Base-by-base conservation (phyloP, 1,140 invertebrate genomes). In the Danaus plexippus region DNA sequence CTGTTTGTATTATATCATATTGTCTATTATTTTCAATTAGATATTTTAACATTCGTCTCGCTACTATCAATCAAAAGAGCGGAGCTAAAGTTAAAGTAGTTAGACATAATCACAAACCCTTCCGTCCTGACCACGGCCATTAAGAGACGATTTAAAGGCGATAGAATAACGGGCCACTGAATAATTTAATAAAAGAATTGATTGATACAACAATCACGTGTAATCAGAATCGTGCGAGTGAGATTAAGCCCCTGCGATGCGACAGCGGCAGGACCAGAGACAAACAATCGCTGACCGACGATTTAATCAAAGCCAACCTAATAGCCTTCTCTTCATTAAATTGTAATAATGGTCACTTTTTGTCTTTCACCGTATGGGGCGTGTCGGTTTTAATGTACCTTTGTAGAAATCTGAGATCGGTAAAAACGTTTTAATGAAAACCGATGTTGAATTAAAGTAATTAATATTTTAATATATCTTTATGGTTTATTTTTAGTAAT, bases 111-210 rank as follows among this genome's bases (percentile, higher is more conserved):
- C 22, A 32, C 22, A 32, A 32, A 32, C 22, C 45, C 50, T 61
- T 52, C 52, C 46, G 44, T 68, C 57, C 60, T 59, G 61, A 59
- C 65, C 63, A 64, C 54, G 61, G 61, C 74, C 75, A 77, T 81
- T 81, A 78, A 51, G 54, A 63, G 48, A 52, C 63, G 64, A 75
- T 67, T 63, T 53, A 63, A 64, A 73, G 70, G 72, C 73, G 76
- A 82, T 81, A 82, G 67, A 82, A 85, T 82, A 79, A 83, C 75
- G 69, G 66, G 67, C 80, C 77, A 80, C 82, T 80, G 80, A 78
- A 84, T 86, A 81, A 86, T 86, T 82, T 84, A 80, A 82, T 85
- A 82, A 73, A 72, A 77, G 77, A 82, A 83, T 84, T 84, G 83
- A 86, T 86, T 86, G 83, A 86, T 86, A 83, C 79, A 80, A 83